Evolutionary conservation across 1,140 invertebrate species (phyloP).

Genomic region (Oscheius sp.): DNA sequence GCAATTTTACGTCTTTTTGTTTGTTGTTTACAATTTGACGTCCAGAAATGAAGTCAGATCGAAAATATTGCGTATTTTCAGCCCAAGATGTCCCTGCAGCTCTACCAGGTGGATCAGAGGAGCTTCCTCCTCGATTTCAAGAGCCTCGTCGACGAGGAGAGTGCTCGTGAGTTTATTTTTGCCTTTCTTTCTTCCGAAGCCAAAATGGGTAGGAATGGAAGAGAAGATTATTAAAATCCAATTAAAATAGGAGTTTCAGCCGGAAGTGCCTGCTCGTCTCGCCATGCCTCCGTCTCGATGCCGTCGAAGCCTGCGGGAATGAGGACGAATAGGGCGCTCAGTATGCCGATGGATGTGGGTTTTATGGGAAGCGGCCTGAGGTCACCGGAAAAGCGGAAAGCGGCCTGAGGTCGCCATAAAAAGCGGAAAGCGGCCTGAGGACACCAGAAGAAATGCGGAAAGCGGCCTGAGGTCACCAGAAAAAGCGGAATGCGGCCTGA

Average conservation of each 20-base stretch:
- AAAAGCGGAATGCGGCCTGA: no score
- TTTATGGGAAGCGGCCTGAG: conserved; percentile 11
- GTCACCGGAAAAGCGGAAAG: no score
- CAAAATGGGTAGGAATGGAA: conserved; percentile 12
- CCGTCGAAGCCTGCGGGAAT: conserved; percentile 50
- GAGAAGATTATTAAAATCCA: background rate
- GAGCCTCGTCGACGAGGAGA: conserved; percentile 67
- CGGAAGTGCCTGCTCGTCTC: conserved; percentile 49
- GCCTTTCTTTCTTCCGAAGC: background rate
- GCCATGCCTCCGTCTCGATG: conserved; percentile 59
- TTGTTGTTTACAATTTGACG: no score
- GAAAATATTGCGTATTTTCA: conserved; percentile 45
- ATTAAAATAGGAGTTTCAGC: background rate
- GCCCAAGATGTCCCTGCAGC: conserved; percentile 92
- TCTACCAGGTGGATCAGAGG: conserved; percentile 98
- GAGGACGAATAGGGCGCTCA: conserved; percentile 51
- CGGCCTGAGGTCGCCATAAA: no score
- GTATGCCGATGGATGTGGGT: conserved; percentile 58
- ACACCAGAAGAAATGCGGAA: no score
- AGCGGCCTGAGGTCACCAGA: no score
- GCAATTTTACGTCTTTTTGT: no score
- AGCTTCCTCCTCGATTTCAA: conserved; percentile 97
- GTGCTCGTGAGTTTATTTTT: conserved; percentile 16
- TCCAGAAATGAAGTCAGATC: no score
- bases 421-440: no score